Evolutionary conservation across 1,140 invertebrate genomes (phyloP), one percentile per base, ranked within the genome.

Genomic region (Psilanteris sp.): DNA sequence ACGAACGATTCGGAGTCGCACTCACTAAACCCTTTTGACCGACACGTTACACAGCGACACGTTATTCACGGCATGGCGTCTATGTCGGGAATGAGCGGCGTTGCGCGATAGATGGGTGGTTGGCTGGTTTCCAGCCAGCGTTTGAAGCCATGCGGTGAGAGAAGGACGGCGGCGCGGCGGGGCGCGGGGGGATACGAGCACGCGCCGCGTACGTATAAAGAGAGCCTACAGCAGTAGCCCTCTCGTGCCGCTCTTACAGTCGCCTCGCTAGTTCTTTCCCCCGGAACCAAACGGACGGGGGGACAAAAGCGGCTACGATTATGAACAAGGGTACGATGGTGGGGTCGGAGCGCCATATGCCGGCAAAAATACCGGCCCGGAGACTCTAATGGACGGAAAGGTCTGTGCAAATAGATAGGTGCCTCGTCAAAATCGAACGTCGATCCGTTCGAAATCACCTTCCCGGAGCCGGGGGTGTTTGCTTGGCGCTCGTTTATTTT

Each of bases 61-160:
- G 81, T 68, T 84, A 83, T 82, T 85, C 81, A 79, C 85, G 81
- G 85, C 84, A 86, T 86, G 85, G 81, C 86, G 82, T 87, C 81
- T 79, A 80, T 83, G 79, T 85, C 78, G 79, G 67, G 85, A 88
- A 87, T 88, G 85, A 87, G 82, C 81, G 79, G 78, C 80, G 81
- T 81, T 82, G 79, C 81, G 80, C 81, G 80, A 85, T 85, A 85
- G 82, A 83, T 84, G 84, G 83, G 84, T 72, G 55, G 55, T 62
- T 72, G 57, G 43, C 84, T 85, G 83, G 81, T 81, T 84, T 81
- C 76, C 78, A 59, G n/a, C 64, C 80, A 22, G 18, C 72, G 70
- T 81, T 83, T 82, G 67, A 77, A 78, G 48, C 73, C 66, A 61
- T 61, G 70, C 54, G 39, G 34, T 26, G 41, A 48, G 62, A 64